Conservation (phyloP, 2,113 vertebrate species). For the Prionailurus bengalensis region DNA sequence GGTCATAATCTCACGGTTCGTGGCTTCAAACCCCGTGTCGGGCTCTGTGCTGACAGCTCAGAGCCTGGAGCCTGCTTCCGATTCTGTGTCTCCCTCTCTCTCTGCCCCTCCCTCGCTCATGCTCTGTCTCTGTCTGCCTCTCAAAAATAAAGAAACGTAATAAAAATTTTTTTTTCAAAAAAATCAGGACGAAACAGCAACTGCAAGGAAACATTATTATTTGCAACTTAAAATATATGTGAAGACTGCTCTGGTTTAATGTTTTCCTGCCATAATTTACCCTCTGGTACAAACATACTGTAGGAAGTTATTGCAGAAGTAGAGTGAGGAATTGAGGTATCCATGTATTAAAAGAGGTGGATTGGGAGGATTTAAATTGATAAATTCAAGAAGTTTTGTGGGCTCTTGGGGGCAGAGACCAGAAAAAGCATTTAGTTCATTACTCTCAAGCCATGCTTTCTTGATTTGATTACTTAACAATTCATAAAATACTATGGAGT, state of each 20-base stretch:
- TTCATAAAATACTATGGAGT: slow-evolving; percentile 53
- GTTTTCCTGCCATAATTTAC: neutral
- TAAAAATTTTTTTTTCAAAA: neutral
- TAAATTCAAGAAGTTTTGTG: slow-evolving; percentile 41
- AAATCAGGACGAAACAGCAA: slow-evolving; percentile 35
- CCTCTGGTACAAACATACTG: neutral
- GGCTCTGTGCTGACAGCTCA: too few species aligned
- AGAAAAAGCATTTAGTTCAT: slow-evolving; percentile 41
- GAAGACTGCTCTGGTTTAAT: neutral
- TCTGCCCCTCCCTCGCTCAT: too few species aligned
- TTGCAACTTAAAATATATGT: slow-evolving; percentile 11
- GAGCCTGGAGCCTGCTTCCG: too few species aligned
- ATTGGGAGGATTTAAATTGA: slow-evolving; percentile 29
- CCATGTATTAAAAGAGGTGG: neutral
- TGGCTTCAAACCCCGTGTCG: too few species aligned
- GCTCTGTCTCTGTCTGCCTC: too few species aligned
- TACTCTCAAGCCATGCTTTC: neutral
- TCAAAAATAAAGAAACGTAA: too few species aligned
- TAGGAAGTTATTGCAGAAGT: neutral
- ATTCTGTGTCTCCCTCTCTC: too few species aligned
- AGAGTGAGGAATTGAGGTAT: neutral
- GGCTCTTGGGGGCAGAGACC: neutral
- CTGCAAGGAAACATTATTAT: neutral
- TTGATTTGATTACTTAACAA: slow-evolving; percentile 66
- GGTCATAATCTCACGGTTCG: too few species aligned